Evolutionary conservation across 2,888 invertebrate genomes (phyloP).

Genomic region (Volucella inflata): DNA sequence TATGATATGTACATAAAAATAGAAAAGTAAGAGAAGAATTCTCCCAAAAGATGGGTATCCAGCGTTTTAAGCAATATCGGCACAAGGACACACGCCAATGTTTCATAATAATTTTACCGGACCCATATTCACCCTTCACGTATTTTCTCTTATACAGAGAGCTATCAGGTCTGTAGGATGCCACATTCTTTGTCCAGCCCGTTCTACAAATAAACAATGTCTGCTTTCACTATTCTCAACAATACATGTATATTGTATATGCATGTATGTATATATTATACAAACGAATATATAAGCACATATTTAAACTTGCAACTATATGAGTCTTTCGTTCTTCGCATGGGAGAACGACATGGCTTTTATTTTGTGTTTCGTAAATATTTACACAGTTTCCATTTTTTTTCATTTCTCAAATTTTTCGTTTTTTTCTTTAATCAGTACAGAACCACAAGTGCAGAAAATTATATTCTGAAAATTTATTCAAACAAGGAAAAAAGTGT

Average conservation of each 20-base stretch:
- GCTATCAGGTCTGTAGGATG: background rate
- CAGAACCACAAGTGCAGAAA: constrained; percentile 51
- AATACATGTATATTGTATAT: background rate
- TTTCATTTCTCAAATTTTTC: background rate
- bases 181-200: background rate
- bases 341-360: background rate
- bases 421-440: constrained; percentile 33
- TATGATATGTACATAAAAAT: constrained; percentile 36
- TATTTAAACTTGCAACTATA: too few relatives aligned
- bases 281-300: too few relatives aligned
- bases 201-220: background rate
- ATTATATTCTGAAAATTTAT: constrained; percentile 46
- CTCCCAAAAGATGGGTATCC: background rate
- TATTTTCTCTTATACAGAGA: background rate
- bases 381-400: constrained; percentile 13
- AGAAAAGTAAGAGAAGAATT: background rate
- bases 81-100: constrained; percentile 12
- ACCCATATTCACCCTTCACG: background rate
- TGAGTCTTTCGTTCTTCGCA: background rate
- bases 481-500: constrained; percentile 23
- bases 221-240: background rate
- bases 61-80: constrained; percentile 2
- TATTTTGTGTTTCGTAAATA: constrained; percentile 8
- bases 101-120: background rate
- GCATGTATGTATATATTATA: too few relatives aligned